A percentile compares a stretch with the other conserved stretches of the same genome.
phyloP scores from a whole-genome alignment of 2,797 vertebrate genomes.

The Thamnophis elegans region DNA sequence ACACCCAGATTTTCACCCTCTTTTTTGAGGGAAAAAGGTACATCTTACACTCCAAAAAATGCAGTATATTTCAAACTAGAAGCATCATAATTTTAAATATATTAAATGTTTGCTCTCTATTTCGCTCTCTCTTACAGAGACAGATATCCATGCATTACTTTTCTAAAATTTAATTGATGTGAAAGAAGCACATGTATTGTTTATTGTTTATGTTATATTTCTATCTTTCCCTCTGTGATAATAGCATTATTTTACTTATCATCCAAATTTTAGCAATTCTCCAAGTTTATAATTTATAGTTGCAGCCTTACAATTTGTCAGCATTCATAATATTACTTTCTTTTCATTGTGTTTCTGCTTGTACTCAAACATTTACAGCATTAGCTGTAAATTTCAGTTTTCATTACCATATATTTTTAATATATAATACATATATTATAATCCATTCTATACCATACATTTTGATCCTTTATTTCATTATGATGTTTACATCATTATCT shows the following conservation, averaged over 20 bases:
- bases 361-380: neutral
- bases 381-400: neutral
- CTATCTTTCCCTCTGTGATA: neutral
- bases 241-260: neutral
- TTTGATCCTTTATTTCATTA: neutral
- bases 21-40: too few relatives aligned
- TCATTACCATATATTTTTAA: neutral
- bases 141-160: neutral
- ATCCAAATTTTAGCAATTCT: neutral
- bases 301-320: neutral
- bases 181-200: neutral
- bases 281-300: neutral
- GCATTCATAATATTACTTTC: neutral
- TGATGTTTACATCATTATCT: too few relatives aligned
- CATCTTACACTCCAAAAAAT: too few relatives aligned
- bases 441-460: neutral
- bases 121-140: neutral
- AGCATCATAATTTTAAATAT: neutral
- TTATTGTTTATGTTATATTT: neutral
- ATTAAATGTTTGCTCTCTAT: neutral
- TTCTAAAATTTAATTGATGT: neutral
- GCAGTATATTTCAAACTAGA: neutral
- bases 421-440: neutral
- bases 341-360: neutral
- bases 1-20: too few relatives aligned